A percentile compares a stretch with the other conserved stretches of the same genome.
Evolutionary conservation across 2,113 vertebrate genomes (phyloP).

Genomic region (Himantopus leucocephalus): DNA sequence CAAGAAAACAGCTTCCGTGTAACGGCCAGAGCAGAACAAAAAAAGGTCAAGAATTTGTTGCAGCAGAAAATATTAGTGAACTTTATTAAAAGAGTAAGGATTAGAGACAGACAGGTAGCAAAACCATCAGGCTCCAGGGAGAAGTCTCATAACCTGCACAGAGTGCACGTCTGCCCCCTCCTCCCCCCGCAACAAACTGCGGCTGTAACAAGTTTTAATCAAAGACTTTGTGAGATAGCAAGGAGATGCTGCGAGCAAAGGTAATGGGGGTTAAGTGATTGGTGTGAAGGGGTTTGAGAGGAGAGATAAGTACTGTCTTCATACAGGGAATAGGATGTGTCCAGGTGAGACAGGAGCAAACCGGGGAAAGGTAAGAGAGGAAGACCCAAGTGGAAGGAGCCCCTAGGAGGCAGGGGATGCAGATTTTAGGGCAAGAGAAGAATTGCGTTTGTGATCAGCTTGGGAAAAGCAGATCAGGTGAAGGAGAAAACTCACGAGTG

Average conservation of each 20-base stretch:
- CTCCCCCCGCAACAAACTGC: neutral
- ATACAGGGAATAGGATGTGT: neutral
- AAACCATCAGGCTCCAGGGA: neutral
- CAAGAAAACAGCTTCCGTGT: neutral
- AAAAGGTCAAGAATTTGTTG: neutral
- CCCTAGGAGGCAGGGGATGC: neutral
- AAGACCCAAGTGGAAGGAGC: neutral
- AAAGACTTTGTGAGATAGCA: neutral
- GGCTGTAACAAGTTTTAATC: constrained; percentile 16
- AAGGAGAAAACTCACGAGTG: constrained; percentile 7
- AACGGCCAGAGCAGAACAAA: neutral
- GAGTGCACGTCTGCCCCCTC: neutral
- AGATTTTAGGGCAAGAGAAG: neutral
- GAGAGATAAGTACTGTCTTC: neutral
- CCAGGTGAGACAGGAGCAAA: neutral
- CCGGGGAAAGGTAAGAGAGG: neutral
- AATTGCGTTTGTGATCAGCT: neutral
- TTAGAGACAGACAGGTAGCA: neutral
- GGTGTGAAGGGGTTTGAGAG: neutral
- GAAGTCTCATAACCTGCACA: neutral
- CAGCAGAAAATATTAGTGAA: neutral
- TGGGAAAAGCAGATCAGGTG: neutral
- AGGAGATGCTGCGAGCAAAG: neutral
- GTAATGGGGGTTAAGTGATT: neutral
- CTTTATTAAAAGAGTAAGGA: constrained; percentile 9